Evolutionary conservation across 2,113 vertebrate species (phyloP).

Genomic region (Gallinago undulata): DNA sequence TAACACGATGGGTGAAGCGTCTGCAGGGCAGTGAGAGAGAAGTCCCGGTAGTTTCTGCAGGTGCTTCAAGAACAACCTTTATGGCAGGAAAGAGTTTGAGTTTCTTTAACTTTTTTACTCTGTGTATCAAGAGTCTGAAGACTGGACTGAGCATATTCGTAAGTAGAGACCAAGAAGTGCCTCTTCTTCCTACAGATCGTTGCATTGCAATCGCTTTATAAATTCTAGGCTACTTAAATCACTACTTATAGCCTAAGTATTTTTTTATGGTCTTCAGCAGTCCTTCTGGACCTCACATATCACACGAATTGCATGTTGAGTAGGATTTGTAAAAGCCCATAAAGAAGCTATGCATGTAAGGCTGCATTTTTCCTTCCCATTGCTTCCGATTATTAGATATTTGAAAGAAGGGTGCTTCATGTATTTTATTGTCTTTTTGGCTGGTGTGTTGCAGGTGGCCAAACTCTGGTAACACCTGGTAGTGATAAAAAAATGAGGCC

Average conservation of each 20-base stretch:
- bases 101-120: constrained; percentile 83
- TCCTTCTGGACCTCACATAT: neutral
- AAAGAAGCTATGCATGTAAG: neutral
- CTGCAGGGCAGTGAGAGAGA: fast-evolving
- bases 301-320: neutral
- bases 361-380: neutral
- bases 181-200: neutral
- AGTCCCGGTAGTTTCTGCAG: neutral
- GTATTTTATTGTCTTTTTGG: neutral
- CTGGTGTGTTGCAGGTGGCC: neutral
- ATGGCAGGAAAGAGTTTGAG: neutral
- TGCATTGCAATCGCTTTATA: neutral
- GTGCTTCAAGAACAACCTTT: neutral
- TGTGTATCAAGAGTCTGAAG: constrained; percentile 78
- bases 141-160: constrained; percentile 84
- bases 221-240: neutral
- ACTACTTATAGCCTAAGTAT: too few relatives aligned
- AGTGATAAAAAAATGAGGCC: neutral
- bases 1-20: fast-evolving
- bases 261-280: neutral
- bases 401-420: neutral
- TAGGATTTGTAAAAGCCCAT: neutral
- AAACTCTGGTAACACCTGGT: neutral
- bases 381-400: neutral
- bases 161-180: constrained; percentile 70